Evolutionary conservation across 2,113 vertebrate genomes (phyloP).

Genomic region (Hyperopisus bebe): DNA sequence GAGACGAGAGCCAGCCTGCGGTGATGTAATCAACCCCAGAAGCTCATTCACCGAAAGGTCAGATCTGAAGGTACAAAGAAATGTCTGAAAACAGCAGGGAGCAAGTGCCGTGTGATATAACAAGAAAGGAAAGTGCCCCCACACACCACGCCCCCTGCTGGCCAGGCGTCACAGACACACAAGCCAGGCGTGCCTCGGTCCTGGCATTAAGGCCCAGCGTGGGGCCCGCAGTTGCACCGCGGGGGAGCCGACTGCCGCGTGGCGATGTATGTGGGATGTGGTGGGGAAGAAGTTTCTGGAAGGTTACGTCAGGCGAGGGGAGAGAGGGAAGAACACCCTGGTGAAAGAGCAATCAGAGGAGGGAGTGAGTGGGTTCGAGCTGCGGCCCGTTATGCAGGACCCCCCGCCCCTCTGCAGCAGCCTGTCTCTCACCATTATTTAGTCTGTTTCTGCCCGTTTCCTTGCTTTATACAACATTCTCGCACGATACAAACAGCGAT

Average conservation of each 20-base stretch:
- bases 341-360: background rate
- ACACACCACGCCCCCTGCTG: background rate
- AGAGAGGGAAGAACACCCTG: background rate
- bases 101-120: background rate
- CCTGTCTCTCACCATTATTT: background rate
- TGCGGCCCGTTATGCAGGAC: too few species aligned
- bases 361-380: background rate
- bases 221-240: background rate
- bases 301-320: background rate
- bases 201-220: background rate
- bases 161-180: background rate
- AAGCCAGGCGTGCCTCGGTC: background rate
- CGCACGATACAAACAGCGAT: background rate
- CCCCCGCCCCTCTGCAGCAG: background rate
- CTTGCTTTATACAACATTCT: background rate
- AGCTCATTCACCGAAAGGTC: constrained; percentile 5
- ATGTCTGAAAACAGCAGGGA: background rate
- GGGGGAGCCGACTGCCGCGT: background rate
- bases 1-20: background rate
- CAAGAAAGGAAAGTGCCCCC: background rate
- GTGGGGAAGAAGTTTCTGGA: background rate
- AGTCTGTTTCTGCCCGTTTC: background rate
- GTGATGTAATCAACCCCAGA: background rate
- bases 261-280: background rate
- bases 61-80: background rate